Base-by-base conservation (phyloP, 2,888 invertebrate species). In the Blastobasis adustella region DNA sequence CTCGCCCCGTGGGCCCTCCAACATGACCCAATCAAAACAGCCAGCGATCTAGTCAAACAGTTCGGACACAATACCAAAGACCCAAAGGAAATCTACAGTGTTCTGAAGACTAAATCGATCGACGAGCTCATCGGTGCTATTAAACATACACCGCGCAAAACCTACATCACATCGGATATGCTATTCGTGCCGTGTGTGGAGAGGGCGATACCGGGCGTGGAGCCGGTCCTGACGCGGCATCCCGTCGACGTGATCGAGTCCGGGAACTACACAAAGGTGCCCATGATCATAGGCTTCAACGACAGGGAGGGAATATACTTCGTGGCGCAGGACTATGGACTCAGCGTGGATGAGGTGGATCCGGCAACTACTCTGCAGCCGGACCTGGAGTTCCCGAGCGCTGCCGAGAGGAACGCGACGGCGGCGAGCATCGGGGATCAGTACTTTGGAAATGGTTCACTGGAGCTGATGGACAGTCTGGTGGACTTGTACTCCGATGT, bases 261-360 rank as follows among this genome's bases (percentile, higher is more conserved):
- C 0, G 80, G 82, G 0, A 81, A 86, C 53, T 88, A 84, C 49
- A 79, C 76, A 0, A 84, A 84, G 65, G 67, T 88, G 5, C 88
- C 88, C 0, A 82, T 87, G 79, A 84, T 88, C 40, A 79, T 87
- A 10, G 87, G 88, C 0, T 78, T 73, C 50, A 88, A 83, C 10
- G 79, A 85, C 55, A 78, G 74, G 36, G 88, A 88, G 67, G 88
- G 87, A 0, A 77, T 85, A 45, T 83, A 76, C 55, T 87, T 86
- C 49, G 81, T 78, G 1, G 65, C 75, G 61, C 69, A 74, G 57
- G 79, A 85, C 58, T 83, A 77, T 54, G 86, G 87, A 0, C 77
- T 58, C 0, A 79, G 70, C 51, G 55, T 84, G 8, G 73, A 67
- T 42, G 49, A 65, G 6, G 64, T 79, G 5, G 67, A 84, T 49